These are phyloP conservation scores for Anser brachyrhynchus DNA, from an alignment of 2,113 vertebrate species.

Conservation along the genomic window DNA sequence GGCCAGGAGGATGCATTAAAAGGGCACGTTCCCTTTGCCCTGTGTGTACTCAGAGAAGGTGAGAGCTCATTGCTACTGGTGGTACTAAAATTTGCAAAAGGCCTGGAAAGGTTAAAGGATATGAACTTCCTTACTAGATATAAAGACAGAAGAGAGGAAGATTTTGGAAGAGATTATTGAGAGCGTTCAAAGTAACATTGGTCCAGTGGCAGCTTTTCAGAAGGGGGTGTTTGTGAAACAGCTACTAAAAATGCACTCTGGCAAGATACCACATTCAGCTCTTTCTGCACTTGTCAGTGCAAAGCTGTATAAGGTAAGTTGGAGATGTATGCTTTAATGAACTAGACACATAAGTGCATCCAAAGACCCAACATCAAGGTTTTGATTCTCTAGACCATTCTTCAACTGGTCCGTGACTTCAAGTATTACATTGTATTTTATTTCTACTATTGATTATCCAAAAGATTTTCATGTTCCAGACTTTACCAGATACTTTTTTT, in stretches of 20 bases:
- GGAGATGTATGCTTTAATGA: not conserved
- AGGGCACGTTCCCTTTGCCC: slow-evolving; percentile 89
- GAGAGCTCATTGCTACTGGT: slow-evolving; percentile 41
- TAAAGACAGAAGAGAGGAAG: slow-evolving; percentile 69
- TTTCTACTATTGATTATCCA: not conserved
- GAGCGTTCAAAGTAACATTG: slow-evolving; percentile 83
- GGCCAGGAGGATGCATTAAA: slow-evolving; percentile 91
- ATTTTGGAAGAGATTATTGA: slow-evolving; percentile 83
- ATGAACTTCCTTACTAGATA: slow-evolving; percentile 70
- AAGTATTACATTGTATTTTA: not conserved
- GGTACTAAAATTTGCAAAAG: not conserved
- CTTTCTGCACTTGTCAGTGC: slow-evolving; percentile 88
- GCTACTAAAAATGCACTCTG: slow-evolving; percentile 94
- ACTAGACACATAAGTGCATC: rapidly evolving
- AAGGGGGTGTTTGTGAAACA: slow-evolving; percentile 86
- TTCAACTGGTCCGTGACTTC: not conserved
- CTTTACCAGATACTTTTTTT: not conserved
- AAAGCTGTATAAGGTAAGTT: slow-evolving; percentile 87
- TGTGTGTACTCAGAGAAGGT: slow-evolving; percentile 91
- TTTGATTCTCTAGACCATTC: not conserved
- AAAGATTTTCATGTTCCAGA: not conserved
- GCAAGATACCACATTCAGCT: slow-evolving; percentile 91
- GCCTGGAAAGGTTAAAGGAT: not conserved
- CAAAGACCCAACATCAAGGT: not conserved
- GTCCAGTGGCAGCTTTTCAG: slow-evolving; percentile 92